A percentile compares a stretch with the other conserved stretches of the same genome.
Evolutionary conservation across 2,113 vertebrate genomes (phyloP).

Genomic region (Halichoerus grypus): DNA sequence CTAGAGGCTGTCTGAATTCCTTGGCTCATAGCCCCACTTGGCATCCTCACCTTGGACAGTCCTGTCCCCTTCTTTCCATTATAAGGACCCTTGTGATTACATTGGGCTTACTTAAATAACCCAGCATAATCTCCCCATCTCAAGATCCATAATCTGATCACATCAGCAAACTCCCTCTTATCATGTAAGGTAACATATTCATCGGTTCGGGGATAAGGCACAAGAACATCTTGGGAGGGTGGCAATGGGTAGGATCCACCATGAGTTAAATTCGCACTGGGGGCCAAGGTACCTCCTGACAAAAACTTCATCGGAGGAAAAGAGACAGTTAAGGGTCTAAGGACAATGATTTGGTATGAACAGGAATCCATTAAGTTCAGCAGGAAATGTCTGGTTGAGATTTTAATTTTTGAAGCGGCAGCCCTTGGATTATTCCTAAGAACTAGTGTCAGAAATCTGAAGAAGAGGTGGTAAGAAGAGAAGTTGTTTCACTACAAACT

Average conservation of each 20-base stretch:
- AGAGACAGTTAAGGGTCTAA: not conserved
- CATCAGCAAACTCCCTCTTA: not conserved
- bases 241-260: too few species aligned
- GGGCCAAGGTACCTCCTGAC: not conserved
- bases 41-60: not conserved
- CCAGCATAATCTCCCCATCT: not conserved
- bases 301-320: not conserved
- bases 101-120: not conserved
- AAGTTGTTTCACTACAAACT: not conserved
- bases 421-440: not conserved
- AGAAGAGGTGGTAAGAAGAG: not conserved
- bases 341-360: not conserved
- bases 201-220: not conserved
- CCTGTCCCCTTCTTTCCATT: not conserved
- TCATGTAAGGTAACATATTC: not conserved
- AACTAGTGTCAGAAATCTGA: constrained; percentile 3
- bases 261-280: not conserved
- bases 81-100: not conserved
- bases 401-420: not conserved
- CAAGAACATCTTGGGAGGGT: not conserved
- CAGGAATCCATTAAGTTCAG: not conserved
- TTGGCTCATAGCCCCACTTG: not conserved
- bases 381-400: not conserved
- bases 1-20: not conserved
- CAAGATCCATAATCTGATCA: not conserved